Conservation (phyloP, 2,888 invertebrate species). For the Euclidia mi region DNA sequence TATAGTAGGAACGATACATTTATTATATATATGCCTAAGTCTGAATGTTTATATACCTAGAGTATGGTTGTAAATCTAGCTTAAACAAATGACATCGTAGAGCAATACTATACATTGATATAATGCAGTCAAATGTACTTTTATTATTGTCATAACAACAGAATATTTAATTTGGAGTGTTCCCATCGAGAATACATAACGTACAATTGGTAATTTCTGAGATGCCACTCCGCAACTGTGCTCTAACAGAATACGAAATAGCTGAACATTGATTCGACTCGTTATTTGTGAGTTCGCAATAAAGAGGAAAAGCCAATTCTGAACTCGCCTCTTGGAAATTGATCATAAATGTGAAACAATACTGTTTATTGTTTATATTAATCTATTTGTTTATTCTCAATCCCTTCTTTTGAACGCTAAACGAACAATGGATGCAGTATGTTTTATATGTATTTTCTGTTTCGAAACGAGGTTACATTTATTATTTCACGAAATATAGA, state of each 20-base stretch:
- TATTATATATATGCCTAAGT: no score
- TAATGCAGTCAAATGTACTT: no score
- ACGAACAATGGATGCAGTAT: neutral
- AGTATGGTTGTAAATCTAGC: no score
- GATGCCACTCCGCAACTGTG: slow-evolving; percentile 58
- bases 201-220: slow-evolving; percentile 64
- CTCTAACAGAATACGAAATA: slow-evolving; percentile 70
- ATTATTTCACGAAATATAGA: no score
- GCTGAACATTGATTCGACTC: slow-evolving; percentile 72
- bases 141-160: no score
- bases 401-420: neutral
- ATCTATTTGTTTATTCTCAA: slow-evolving; percentile 11
- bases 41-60: no score
- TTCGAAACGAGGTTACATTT: no score
- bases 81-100: no score
- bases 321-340: slow-evolving; percentile 38
- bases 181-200: slow-evolving; percentile 20
- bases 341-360: slow-evolving; percentile 37
- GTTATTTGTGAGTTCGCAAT: slow-evolving; percentile 65
- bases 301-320: slow-evolving; percentile 51
- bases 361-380: slow-evolving; percentile 24
- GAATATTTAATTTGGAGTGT: neutral
- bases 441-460: neutral
- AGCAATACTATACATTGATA: no score
- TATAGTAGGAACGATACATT: no score